phyloP scores from a whole-genome alignment of 1,140 invertebrate species.

The Calliopsis andreniformis region DNA sequence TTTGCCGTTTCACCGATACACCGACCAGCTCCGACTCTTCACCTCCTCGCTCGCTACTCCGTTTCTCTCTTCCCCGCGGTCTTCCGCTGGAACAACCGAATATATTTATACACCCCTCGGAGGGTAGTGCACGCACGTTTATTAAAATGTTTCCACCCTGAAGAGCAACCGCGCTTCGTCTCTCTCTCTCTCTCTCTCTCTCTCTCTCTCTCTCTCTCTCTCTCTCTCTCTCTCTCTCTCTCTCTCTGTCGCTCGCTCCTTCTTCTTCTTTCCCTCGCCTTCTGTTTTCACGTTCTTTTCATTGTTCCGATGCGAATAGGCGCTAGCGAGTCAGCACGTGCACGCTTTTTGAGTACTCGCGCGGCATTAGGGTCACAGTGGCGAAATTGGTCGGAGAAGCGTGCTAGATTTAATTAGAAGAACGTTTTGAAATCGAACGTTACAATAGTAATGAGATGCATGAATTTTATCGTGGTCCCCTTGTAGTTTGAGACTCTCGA shows the following conservation, averaged over 20 bases:
- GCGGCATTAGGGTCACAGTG: constrained; percentile 32
- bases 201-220: background rate
- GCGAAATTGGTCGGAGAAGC: constrained; percentile 48
- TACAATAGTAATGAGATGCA: constrained; percentile 1
- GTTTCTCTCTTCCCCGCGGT: constrained; percentile 21
- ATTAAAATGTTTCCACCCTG: constrained; percentile 77
- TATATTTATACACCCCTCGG: constrained; percentile 75
- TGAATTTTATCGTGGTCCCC: constrained; percentile 7
- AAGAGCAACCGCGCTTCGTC: constrained; percentile 16
- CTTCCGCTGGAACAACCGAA: constrained; percentile 63
- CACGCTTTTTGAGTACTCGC: constrained; percentile 39
- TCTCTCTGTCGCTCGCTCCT: no score
- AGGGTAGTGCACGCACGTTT: constrained; percentile 72
- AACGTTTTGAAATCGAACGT: constrained; percentile 41
- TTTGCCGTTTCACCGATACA: constrained; percentile 62
- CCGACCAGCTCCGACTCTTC: constrained; percentile 42
- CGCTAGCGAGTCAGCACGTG: constrained; percentile 47
- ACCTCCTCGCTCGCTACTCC: constrained; percentile 28
- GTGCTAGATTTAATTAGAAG: constrained; percentile 57
- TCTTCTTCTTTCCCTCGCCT: no score
- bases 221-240: background rate
- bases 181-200: background rate
- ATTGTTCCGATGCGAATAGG: constrained; percentile 38
- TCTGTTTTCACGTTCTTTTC: constrained; percentile 40
- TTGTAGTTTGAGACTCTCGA: background rate